Conservation (phyloP, 2,113 vertebrate genomes). For the Seriola dumerili region DNA sequence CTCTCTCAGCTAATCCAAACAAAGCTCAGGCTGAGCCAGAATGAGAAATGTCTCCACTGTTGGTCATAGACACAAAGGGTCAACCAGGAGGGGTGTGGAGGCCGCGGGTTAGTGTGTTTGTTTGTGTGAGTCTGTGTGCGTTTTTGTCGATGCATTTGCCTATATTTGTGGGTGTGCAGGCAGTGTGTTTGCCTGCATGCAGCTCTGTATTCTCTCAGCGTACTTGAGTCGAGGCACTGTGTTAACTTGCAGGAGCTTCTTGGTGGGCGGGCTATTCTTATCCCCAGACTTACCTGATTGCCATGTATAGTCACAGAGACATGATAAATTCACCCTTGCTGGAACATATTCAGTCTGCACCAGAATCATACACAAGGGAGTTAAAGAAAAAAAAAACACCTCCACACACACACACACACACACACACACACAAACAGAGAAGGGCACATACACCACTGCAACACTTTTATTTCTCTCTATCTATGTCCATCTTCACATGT, state of each 20-base stretch:
- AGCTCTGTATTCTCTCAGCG: slow-evolving; percentile 16
- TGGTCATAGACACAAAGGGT: slow-evolving; percentile 65
- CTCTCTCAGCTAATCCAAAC: slow-evolving; percentile 86
- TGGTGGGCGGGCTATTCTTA: slow-evolving; percentile 48
- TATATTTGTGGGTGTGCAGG: neutral
- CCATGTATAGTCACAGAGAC: slow-evolving; percentile 70
- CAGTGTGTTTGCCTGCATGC: neutral
- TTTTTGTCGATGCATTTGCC: slow-evolving; percentile 6
- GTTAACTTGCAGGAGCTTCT: slow-evolving; percentile 37
- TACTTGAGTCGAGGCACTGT: neutral
- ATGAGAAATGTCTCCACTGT: slow-evolving; percentile 75
- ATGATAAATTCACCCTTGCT: slow-evolving; percentile 44
- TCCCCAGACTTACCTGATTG: slow-evolving; percentile 70
- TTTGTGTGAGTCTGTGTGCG: slow-evolving; percentile 25
- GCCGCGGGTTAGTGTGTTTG: neutral
- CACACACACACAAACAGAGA: neutral
- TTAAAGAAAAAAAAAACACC: neutral
- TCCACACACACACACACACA: neutral
- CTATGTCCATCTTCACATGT: slow-evolving; percentile 10
- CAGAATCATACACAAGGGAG: slow-evolving; percentile 31
- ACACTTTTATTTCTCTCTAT: slow-evolving; percentile 10
- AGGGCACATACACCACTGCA: neutral
- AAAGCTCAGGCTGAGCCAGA: slow-evolving; percentile 74
- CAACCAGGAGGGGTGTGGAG: slow-evolving; percentile 51
- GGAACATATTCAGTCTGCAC: slow-evolving; percentile 45